Evolutionary conservation across 2,888 invertebrate species (phyloP).

Genomic region (Cantharis lateralis): DNA sequence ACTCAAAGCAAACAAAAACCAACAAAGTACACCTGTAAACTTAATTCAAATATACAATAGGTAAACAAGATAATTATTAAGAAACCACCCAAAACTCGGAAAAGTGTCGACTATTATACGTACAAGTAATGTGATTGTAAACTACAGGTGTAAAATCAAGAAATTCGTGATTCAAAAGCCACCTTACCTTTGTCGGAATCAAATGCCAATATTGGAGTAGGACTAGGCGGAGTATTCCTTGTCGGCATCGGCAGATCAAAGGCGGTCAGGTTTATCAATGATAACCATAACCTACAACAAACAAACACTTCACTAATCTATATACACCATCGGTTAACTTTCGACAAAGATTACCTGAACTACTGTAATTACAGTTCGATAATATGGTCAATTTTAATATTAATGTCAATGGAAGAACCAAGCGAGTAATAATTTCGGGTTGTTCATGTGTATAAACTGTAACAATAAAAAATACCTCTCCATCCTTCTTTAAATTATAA

Average conservation of each 20-base stretch:
- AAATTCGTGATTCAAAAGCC: constrained; percentile 25
- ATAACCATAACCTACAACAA: constrained; percentile 36
- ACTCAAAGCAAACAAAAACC: constrained; percentile 10
- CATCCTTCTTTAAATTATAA: background rate
- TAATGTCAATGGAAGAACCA: constrained; percentile 22
- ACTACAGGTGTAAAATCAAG: constrained; percentile 35
- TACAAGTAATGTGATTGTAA: constrained; percentile 29
- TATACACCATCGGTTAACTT: background rate
- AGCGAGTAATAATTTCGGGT: background rate
- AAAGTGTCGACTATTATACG: constrained; percentile 10
- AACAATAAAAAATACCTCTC: background rate
- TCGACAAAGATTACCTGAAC: constrained; percentile 5
- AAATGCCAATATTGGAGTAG: constrained; percentile 38
- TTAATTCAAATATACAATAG: constrained; percentile 16
- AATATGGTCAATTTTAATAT: constrained; percentile 26
- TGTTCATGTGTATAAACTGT: background rate
- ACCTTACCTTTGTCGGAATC: constrained; percentile 36
- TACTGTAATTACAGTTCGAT: constrained; percentile 26
- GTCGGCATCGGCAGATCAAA: constrained; percentile 36
- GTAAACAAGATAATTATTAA: constrained; percentile 10
- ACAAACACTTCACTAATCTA: constrained; percentile 5
- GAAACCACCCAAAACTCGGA: background rate
- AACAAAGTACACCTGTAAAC: constrained; percentile 25
- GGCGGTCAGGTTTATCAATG: constrained; percentile 34
- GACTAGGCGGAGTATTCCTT: constrained; percentile 33